phyloP scores from a whole-genome alignment of 2,797 vertebrate genomes.

The Scomberomorus guttatus region DNA sequence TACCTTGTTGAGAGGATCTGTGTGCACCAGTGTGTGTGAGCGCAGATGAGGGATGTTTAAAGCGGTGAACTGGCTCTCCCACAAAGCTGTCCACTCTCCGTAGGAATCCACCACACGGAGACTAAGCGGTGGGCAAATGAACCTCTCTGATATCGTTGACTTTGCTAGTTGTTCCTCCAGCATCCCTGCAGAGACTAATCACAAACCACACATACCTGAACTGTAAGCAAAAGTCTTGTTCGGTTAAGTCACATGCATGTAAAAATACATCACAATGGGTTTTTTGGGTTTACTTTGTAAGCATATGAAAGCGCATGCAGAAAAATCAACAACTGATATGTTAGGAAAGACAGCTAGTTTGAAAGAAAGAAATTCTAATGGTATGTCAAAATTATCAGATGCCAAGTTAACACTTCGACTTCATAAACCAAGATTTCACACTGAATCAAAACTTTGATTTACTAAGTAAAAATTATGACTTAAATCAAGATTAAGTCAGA shows the following conservation, averaged over 20 bases:
- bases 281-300: not conserved
- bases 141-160: slow-evolving; percentile 11
- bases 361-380: too few relatives aligned
- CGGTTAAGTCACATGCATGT: not conserved
- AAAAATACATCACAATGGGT: not conserved
- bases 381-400: not conserved
- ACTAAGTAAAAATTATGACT: not conserved
- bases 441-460: too few relatives aligned
- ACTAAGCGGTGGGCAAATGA: slow-evolving; percentile 40
- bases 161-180: slow-evolving; percentile 35
- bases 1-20: slow-evolving; percentile 86
- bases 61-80: slow-evolving; percentile 87
- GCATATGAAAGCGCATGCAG: too few relatives aligned
- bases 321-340: not conserved
- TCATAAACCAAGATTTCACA: not conserved
- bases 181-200: slow-evolving; percentile 50
- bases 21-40: slow-evolving; percentile 87
- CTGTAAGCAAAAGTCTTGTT: not conserved
- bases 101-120: slow-evolving; percentile 85
- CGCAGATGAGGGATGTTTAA: slow-evolving; percentile 87
- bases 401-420: not conserved
- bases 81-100: slow-evolving; percentile 83
- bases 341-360: not conserved
- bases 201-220: not conserved
- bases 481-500: too few relatives aligned